These are phyloP conservation scores for Gila robusta DNA, from an alignment of 2,797 vertebrate genomes.

Conservation along the genomic window DNA sequence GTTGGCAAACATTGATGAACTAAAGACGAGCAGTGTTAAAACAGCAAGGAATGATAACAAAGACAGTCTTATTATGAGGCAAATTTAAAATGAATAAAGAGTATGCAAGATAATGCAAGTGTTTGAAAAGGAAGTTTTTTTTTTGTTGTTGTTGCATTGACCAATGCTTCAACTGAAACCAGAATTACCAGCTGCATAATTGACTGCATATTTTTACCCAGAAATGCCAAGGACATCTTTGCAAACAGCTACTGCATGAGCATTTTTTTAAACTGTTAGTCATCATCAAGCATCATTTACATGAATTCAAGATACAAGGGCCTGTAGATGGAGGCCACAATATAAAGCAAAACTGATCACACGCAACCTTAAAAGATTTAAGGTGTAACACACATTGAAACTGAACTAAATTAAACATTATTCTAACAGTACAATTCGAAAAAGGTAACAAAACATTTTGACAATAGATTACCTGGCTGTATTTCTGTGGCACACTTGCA, in stretches of 20 bases:
- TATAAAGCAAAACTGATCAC: neutral
- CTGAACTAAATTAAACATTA: neutral
- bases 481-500: neutral
- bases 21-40: constrained; percentile 7
- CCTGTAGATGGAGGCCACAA: neutral
- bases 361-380: neutral
- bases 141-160: neutral
- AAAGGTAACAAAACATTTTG: constrained; percentile 7
- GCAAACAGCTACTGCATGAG: neutral
- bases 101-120: constrained; percentile 18
- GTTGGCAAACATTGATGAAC: neutral
- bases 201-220: neutral
- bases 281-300: neutral
- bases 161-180: neutral
- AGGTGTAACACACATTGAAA: neutral
- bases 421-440: neutral
- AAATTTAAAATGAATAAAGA: neutral
- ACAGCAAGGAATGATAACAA: constrained; percentile 3
- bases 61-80: neutral
- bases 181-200: neutral
- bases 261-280: neutral
- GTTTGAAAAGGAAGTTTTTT: neutral
- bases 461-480: constrained; percentile 32
- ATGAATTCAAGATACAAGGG: neutral
- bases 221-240: constrained; percentile 4